Evolutionary conservation across 37 sponge, comb jelly and placozoan species (phyloP), one percentile per base, ranked within the genome.

Genomic region (Beroe forskalii): DNA sequence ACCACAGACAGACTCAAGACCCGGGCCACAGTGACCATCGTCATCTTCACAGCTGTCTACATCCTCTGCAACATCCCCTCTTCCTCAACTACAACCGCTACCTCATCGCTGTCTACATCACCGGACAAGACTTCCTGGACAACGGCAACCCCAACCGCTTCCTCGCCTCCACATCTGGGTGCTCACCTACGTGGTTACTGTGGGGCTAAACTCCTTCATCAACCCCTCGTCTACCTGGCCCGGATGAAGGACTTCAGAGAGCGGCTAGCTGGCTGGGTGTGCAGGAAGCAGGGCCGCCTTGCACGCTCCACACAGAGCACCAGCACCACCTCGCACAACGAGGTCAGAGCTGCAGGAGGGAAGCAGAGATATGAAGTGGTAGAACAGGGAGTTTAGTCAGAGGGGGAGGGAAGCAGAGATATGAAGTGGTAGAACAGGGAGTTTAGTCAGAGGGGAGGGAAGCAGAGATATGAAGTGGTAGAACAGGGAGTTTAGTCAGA

Each of bases 81-180:
- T 72, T 72, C 40, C 75, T 72, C 75, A 72, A 72, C 75, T 72
- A 72, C 39, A 72, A 4, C 9, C 31, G 75, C 6, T 72, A 72
- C 75, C 23, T 72, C 14, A 30, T 37, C 8, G 75, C 75, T 22
- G 75, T 72, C 6, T 72, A 72, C 30, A 6, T 72, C 39, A 3
- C 9, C 1, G 75, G 39, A 4, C 23, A 37, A 36, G 75, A 72
- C 12, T 72, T 72, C 22, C 75, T 72, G 4, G 75, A 72, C 30
- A 30, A 39, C 30, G 37, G 14, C 39, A 20, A 72, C 39, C 35
- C 75, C 30, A 72, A 36, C 39, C 8, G 35, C 39, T 72, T 72
- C 39, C 75, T 9, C 40, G 35, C 39, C 31, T 35, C 2, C 35
- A 72, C 39, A 72, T 72, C 39, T 72, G 75, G 75, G 12, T 72